A percentile compares a stretch with the other conserved stretches of the same genome.
Evolutionary conservation across 2,113 vertebrate species (phyloP).

Genomic region (Aleadryas rufinucha): DNA sequence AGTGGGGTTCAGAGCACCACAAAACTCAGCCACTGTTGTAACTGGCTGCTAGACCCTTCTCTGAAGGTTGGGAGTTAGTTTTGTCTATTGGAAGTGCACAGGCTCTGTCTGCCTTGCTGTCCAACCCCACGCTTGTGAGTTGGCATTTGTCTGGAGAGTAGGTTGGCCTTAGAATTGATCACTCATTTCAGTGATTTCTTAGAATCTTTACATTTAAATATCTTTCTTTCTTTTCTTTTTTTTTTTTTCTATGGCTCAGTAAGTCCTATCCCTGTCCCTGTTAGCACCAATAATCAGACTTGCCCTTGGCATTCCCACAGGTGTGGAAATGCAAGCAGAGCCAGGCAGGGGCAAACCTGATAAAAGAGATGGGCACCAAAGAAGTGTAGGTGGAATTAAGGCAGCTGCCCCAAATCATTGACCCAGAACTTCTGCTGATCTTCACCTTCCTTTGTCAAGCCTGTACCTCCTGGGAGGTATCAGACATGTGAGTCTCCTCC

Average conservation of each 20-base stretch:
- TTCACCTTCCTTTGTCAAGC: background rate
- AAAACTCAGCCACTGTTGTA: background rate
- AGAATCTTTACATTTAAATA: background rate
- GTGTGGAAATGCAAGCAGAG: background rate
- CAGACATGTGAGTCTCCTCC: rapidly evolving
- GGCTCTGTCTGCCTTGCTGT: background rate
- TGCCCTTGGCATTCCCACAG: rapidly evolving
- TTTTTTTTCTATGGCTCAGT: rapidly evolving
- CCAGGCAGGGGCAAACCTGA: background rate
- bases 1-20: background rate
- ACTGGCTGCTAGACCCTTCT: background rate
- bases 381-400: background rate
- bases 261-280: background rate
- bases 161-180: background rate
- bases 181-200: background rate
- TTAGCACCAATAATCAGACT: background rate
- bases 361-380: background rate
- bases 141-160: rapidly evolving
- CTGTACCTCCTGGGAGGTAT: background rate
- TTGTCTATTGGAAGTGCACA: background rate
- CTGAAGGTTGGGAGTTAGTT: background rate
- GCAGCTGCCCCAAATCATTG: background rate
- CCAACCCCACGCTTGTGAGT: background rate
- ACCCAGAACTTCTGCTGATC: background rate
- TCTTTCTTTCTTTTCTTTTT: rapidly evolving